Evolutionary conservation across 2,888 invertebrate species (phyloP).

Genomic region (Limnephilus rhombicus): DNA sequence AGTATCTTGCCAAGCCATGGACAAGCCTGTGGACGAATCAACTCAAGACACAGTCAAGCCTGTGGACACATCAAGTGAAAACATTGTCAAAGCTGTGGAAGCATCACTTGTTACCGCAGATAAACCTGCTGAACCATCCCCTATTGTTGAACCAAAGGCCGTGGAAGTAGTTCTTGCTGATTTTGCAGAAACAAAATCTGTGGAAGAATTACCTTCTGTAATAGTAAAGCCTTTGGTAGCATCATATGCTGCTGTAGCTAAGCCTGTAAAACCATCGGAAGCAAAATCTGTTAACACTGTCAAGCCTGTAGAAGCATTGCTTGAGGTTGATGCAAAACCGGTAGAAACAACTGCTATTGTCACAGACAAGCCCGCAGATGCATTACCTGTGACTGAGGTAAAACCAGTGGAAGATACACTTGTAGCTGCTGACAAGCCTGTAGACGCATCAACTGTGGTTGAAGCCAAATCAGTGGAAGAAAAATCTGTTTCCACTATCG

Average conservation of each 20-base stretch:
- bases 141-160: neutral
- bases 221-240: constrained; percentile 21
- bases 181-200: neutral
- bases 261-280: neutral
- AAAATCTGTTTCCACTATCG: neutral
- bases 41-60: neutral
- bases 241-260: constrained; percentile 9
- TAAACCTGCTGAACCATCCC: neutral
- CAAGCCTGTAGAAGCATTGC: neutral
- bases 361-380: neutral
- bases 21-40: neutral
- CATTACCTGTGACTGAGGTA: neutral
- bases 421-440: neutral
- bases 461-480: neutral
- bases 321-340: neutral
- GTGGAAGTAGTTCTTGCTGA: neutral
- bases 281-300: neutral
- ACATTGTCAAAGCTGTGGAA: neutral
- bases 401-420: neutral
- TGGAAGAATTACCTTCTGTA: neutral
- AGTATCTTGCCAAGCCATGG: neutral
- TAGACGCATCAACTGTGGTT: neutral
- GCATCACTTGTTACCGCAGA: neutral
- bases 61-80: neutral
- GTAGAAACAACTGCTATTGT: neutral